A percentile compares a stretch with the other conserved stretches of the same genome.
phyloP scores from a whole-genome alignment of 2,888 invertebrate species.

The Drosophila sordidapex region DNA sequence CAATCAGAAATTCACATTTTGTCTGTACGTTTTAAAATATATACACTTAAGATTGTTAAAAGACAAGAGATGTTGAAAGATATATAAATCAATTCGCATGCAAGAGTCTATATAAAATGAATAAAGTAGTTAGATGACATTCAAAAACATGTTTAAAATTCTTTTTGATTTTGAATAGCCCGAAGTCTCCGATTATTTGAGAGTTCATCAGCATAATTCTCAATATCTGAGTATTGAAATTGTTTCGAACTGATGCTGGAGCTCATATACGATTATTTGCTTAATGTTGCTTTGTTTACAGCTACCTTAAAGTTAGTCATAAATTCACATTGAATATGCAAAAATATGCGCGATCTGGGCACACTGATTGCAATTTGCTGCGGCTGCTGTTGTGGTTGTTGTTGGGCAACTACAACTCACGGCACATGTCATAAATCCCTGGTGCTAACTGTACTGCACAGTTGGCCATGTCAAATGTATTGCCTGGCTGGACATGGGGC shows the following conservation, averaged over 20 bases:
- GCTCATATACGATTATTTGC: background rate
- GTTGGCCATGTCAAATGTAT: constrained; percentile 28
- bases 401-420: constrained; percentile 21
- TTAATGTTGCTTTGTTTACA: background rate
- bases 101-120: background rate
- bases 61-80: background rate
- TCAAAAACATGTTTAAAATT: background rate
- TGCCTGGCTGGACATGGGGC: constrained; percentile 20
- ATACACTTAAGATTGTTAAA: background rate
- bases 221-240: background rate
- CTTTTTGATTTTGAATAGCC: background rate
- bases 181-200: background rate
- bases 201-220: background rate
- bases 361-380: constrained; percentile 39
- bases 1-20: constrained; percentile 10
- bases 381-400: background rate
- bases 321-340: constrained; percentile 21
- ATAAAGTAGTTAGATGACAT: background rate
- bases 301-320: background rate
- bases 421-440: constrained; percentile 57
- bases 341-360: constrained; percentile 33
- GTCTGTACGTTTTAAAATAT: background rate
- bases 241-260: background rate
- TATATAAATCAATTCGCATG: background rate
- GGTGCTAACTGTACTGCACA: constrained; percentile 54